Base-by-base conservation (phyloP, 2,113 vertebrate genomes). In the Dascyllus trimaculatus region DNA sequence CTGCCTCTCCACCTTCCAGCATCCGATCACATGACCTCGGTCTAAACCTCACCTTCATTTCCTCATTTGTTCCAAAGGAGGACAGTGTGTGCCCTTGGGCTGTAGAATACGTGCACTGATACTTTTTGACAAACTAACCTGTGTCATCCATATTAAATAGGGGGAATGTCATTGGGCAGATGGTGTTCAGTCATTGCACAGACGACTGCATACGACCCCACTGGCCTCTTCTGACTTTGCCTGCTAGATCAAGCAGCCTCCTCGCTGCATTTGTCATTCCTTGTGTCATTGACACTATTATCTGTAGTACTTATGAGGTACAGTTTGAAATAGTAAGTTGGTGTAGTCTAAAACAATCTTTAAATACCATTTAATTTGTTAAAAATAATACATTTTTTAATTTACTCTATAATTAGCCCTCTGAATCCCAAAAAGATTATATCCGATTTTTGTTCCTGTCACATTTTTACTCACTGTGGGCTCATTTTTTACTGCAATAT, bases 71-170 rank as follows among this genome's bases (percentile, higher is more conserved):
- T 57, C n/a, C 29, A 69, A n/a, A 77, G 24, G 57, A 80, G 64
- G 51, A 74, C 52, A 9, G 43, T 1, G 22, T 29, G 18, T 60
- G 59, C 15, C 80, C 84, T 86, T 70, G 52, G 45, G 58, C 62
- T 84, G 45, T 70, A 52, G 45, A 29, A 48, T 60, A 26, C 49
- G 76, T 54, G 49, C 46, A 21, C 32, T 0, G 25, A 69, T 59
- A 63, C 46, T 63, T 86, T 74, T 26, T 80, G 85, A 85, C 80
- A 74, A 79, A 64, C n/a, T 62, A 76, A 51, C 49, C 18, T 2
- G 32, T 57, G 81, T 75, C 72, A 26, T 85, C 84, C 84, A 84
- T 87, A 74, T 64, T 87, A 83, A 89, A 68, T 6, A 68, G 78
- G 15, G 22, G 75, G 48, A 56, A 60, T 77, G 68, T 64, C 77